Base-by-base conservation (phyloP, 1,140 invertebrate species). In the Panagrolaimus sp. region DNA sequence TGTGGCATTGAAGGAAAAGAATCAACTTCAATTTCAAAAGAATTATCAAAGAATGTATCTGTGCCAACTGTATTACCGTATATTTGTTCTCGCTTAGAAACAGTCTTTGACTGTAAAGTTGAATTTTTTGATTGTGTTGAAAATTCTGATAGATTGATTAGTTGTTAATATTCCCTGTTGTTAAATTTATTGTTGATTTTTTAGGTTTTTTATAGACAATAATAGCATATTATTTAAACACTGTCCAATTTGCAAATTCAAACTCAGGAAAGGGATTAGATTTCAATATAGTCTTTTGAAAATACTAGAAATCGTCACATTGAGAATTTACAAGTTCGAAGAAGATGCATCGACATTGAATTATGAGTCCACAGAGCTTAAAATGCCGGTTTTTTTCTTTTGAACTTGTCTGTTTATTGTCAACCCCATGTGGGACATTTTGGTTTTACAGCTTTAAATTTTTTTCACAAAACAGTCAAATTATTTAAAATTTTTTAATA, bases 1-100 rank as follows among this genome's bases (percentile, higher is more conserved):
- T 99, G 96, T 87, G 96, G 95, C 0, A 89, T 98, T 32, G 85
- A 88, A 74, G 92, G 90, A n/a, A 97, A 96, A 85, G 89, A 89
- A 64, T 92, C 96, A 0, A 98, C 96, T 0, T 96, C 94, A n/a
- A 79, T 98, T 0, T 88, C 88, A 15, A 85, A 89, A 73, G 90
- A 94, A 87, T 84, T 91, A 10, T 81, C 85, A 0, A 73, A 78
- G 17, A 68, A 84, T 38, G 78, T 87, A 4, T 73, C 82, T 2
- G 73, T 87, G 38, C 52, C 75, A 24, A 85, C 87, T 64, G 84
- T 83, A 7, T 71, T 84, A 38, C 74, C 75, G 8, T 71, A 79
- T 12, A 85, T 88, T 73, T 75, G 86, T 17, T 64, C 83, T 17
- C 65, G 83, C 14, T 87, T 87, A 79, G 66, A 79, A 70, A 72